Conservation (phyloP, 2,888 invertebrate genomes). For the Venusia cambrica region DNA sequence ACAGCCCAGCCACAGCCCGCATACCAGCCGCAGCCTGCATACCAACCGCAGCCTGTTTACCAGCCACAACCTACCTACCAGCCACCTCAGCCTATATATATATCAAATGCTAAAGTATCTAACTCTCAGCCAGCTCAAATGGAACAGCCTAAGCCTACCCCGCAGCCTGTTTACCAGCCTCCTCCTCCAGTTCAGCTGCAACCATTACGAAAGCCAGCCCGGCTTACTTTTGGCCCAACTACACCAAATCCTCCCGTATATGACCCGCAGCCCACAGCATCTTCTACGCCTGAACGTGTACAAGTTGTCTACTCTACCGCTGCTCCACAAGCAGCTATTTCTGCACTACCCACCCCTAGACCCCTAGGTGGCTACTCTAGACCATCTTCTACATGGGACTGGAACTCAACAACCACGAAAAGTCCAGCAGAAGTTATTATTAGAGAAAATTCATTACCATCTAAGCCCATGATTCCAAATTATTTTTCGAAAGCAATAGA, state of each 20-base stretch:
- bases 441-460: neutral
- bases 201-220: too few relatives aligned
- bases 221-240: too few relatives aligned
- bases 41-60: constrained; percentile 5
- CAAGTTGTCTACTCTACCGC: constrained; percentile 5
- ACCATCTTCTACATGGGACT: constrained; percentile 2
- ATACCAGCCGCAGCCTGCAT: constrained; percentile 2
- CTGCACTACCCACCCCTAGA: constrained; percentile 1
- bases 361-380: constrained; percentile 5
- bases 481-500: neutral
- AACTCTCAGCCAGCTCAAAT: neutral
- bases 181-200: too few relatives aligned
- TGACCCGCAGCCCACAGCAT: neutral
- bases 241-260: neutral
- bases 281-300: constrained; percentile 1
- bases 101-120: neutral
- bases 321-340: constrained; percentile 7
- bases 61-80: constrained; percentile 1
- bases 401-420: constrained; percentile 2
- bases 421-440: constrained; percentile 1
- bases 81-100: constrained; percentile 2
- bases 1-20: constrained; percentile 2
- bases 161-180: too few relatives aligned
- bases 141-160: too few relatives aligned
- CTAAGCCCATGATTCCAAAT: neutral